Conservation (phyloP, 1,140 invertebrate genomes). For the Philaenus spumarius region DNA sequence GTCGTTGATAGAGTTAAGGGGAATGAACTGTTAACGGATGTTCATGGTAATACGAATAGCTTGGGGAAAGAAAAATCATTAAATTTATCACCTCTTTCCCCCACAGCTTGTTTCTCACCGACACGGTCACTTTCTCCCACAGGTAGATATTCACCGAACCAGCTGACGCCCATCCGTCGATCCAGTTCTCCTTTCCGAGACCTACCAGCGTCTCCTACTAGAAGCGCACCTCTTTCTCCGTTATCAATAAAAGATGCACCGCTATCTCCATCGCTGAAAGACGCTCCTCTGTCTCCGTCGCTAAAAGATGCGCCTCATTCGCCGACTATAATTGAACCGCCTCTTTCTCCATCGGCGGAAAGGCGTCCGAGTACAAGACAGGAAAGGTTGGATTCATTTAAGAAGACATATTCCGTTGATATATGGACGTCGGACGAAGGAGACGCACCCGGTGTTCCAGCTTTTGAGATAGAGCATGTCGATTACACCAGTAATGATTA, state of each 20-base stretch:
- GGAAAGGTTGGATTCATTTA: slow-evolving; percentile 34
- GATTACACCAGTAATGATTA: slow-evolving; percentile 26
- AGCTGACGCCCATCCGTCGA: neutral
- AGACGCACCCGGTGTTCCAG: slow-evolving; percentile 25
- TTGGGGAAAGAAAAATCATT: too few species aligned
- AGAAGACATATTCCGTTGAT: slow-evolving; percentile 34
- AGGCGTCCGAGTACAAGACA: slow-evolving; percentile 32
- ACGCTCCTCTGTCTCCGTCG: slow-evolving; percentile 8
- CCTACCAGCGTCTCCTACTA: neutral
- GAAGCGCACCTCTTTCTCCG: neutral
- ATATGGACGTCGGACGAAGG: slow-evolving; percentile 34
- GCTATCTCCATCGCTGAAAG: neutral
- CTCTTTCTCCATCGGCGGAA: slow-evolving; percentile 26
- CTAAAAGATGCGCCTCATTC: slow-evolving; percentile 10
- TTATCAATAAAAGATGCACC: neutral
- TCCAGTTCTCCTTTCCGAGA: slow-evolving; percentile 1
- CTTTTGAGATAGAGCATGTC: slow-evolving; percentile 25
- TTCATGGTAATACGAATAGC: too few species aligned
- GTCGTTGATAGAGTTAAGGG: slow-evolving; percentile 18
- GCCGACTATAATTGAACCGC: slow-evolving; percentile 10
- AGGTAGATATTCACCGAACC: too few species aligned
- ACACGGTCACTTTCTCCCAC: too few species aligned
- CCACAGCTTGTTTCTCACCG: too few species aligned
- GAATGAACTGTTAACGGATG: neutral
- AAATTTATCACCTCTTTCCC: too few species aligned